Conservation (phyloP, 1,140 invertebrate genomes). For the Brachionus calyciflorus region DNA sequence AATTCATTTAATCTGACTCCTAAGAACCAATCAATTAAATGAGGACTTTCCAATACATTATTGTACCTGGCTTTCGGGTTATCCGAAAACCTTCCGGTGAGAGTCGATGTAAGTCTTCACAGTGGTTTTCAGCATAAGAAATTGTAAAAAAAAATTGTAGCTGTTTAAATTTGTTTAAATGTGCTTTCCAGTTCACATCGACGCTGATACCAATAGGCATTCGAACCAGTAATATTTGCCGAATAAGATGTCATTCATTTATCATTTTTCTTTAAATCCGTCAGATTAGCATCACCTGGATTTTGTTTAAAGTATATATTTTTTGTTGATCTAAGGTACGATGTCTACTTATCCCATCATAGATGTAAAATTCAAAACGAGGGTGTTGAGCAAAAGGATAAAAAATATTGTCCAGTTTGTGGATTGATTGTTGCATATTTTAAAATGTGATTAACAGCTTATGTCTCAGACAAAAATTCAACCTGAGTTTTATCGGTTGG, state of each 20-base stretch:
- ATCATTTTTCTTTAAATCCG: too few relatives aligned
- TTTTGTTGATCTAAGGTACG: too few relatives aligned
- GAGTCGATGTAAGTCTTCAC: background rate
- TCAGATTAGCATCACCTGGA: too few relatives aligned
- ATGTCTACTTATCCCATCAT: too few relatives aligned
- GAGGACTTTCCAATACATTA: background rate
- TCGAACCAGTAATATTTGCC: background rate
- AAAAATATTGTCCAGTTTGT: too few relatives aligned
- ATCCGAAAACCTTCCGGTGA: background rate
- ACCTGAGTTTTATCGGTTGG: too few relatives aligned
- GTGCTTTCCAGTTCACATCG: background rate
- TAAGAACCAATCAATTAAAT: background rate
- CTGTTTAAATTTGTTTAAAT: background rate
- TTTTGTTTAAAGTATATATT: too few relatives aligned
- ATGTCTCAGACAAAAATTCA: too few relatives aligned
- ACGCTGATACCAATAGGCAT: background rate
- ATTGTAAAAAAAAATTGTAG: background rate
- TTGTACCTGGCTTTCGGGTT: background rate
- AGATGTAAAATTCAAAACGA: too few relatives aligned
- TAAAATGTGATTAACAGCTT: too few relatives aligned
- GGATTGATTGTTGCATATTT: too few relatives aligned
- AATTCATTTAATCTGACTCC: background rate
- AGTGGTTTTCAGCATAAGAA: background rate
- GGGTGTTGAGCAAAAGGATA: too few relatives aligned
- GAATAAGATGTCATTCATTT: conserved; percentile 3